Evolutionary conservation across 1,140 invertebrate genomes (phyloP).

Genomic region (Lycorma delicatula): DNA sequence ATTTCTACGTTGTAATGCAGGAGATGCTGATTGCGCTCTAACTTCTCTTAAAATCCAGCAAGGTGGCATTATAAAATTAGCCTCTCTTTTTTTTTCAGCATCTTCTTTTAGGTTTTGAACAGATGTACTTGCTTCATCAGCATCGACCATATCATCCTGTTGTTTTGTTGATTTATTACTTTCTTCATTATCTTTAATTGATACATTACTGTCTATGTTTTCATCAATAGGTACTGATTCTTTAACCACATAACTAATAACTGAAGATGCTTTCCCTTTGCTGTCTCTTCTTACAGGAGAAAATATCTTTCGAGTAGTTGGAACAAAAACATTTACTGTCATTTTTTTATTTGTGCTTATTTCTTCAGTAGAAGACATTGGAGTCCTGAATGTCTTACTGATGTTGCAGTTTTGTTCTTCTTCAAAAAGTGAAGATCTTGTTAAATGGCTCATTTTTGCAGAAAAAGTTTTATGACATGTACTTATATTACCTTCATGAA

Average conservation of each 20-base stretch:
- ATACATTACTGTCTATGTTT: not conserved
- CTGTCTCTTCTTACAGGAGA: conserved; percentile 52
- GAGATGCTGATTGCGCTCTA: conserved; percentile 20
- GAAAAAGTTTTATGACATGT: conserved; percentile 17
- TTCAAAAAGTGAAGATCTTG: too few relatives aligned
- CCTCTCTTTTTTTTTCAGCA: not conserved
- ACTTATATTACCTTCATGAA: conserved; percentile 10
- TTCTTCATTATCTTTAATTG: conserved; percentile 27
- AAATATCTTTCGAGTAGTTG: conserved; percentile 67
- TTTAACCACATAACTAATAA: conserved; percentile 25
- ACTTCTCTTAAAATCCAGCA: conserved; percentile 18
- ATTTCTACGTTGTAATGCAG: conserved; percentile 12
- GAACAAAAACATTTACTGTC: conserved; percentile 52
- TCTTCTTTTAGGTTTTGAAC: not conserved
- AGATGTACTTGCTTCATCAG: not conserved
- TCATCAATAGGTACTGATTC: conserved; percentile 15
- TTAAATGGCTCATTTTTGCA: too few relatives aligned
- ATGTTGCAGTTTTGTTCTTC: too few relatives aligned
- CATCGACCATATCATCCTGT: not conserved
- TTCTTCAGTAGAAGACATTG: too few relatives aligned
- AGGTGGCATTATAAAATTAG: conserved; percentile 16
- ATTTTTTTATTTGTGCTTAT: conserved; percentile 26
- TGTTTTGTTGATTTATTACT: conserved; percentile 23
- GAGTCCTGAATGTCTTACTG: too few relatives aligned
- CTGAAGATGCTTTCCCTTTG: conserved; percentile 37